These are phyloP conservation scores for Clitarchus hookeri DNA, from an alignment of 2,888 invertebrate genomes.

Conservation along the genomic window DNA sequence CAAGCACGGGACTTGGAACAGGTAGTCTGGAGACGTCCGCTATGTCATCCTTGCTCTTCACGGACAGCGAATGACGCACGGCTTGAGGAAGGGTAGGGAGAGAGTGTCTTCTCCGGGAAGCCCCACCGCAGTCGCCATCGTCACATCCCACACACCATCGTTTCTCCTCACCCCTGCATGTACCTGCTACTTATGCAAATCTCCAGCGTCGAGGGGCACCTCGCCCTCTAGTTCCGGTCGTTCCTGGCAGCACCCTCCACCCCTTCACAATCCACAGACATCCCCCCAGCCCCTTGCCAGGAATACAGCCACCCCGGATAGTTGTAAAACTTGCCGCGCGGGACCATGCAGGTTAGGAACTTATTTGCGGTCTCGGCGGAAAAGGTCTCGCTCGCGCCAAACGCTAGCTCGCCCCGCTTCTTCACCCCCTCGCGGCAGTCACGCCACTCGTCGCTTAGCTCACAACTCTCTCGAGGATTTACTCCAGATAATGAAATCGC, in stretches of 20 bases:
- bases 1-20: no score
- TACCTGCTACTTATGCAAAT: constrained; percentile 2
- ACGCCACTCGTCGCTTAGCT: no score
- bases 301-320: background rate
- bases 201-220: background rate
- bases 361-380: background rate
- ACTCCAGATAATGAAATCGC: background rate
- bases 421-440: background rate
- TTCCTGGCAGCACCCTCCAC: no score
- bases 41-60: no score
- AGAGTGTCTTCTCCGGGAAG: background rate
- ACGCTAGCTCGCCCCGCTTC: background rate
- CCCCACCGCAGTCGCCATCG: background rate
- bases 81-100: no score
- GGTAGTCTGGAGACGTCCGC: no score
- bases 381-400: background rate
- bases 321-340: background rate
- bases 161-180: background rate
- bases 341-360: background rate
- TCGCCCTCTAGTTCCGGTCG: background rate
- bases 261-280: no score
- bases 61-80: background rate
- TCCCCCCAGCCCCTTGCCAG: background rate
- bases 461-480: background rate
- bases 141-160: background rate